Percentiles rank a stretch among this genome's conserved stretches.
Conservation (phyloP, 2,797 vertebrate genomes). For the Triplophysa yarkandensis region DNA sequence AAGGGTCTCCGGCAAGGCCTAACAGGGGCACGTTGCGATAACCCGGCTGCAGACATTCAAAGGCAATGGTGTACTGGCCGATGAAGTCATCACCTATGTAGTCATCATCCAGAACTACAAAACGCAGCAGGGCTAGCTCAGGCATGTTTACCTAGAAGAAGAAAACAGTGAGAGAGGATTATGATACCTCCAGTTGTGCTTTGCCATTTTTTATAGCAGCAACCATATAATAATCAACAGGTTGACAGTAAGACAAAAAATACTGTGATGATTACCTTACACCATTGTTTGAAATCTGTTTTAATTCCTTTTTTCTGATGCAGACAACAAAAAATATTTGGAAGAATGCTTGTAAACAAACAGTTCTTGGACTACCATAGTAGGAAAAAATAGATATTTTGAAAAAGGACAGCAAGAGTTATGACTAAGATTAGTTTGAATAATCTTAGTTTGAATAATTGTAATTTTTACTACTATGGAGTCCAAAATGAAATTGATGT, state of each 20-base stretch:
- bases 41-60: conserved; percentile 93
- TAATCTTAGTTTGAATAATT: too few relatives aligned
- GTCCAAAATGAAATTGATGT: too few relatives aligned
- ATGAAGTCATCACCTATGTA: conserved; percentile 98
- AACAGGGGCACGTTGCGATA: conserved; percentile 93
- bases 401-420: too few relatives aligned
- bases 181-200: neutral
- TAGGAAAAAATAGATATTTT: too few relatives aligned
- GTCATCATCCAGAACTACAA: conserved; percentile 95
- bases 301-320: too few relatives aligned
- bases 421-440: too few relatives aligned
- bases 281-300: too few relatives aligned
- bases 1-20: conserved; percentile 85
- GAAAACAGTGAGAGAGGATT: neutral
- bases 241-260: neutral
- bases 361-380: too few relatives aligned
- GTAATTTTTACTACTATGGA: too few relatives aligned
- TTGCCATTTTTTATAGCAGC: neutral
- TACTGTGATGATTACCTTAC: too few relatives aligned
- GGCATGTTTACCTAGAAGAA: conserved; percentile 85
- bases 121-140: conserved; percentile 92
- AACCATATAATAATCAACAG: neutral
- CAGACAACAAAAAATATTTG: too few relatives aligned
- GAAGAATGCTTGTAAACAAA: too few relatives aligned
- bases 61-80: conserved; percentile 90